phyloP scores from a whole-genome alignment of 2,113 vertebrate species.

The Eretmochelys imbricata region DNA sequence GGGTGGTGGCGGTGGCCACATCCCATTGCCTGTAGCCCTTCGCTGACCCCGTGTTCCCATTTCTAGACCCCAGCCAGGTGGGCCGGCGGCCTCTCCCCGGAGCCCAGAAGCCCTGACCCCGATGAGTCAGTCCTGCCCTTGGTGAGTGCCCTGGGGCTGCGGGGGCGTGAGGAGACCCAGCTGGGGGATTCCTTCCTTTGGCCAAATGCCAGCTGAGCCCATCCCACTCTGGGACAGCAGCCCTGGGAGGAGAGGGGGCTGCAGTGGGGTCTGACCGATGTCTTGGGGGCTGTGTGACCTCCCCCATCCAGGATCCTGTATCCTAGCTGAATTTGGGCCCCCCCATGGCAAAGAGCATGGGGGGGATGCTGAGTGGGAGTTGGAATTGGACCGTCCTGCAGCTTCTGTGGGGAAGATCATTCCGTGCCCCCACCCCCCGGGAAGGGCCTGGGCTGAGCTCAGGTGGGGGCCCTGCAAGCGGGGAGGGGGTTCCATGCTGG shows the following conservation, averaged over 20 bases:
- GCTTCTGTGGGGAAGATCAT: neutral
- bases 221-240: neutral
- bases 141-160: slow-evolving; percentile 37
- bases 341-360: neutral
- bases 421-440: neutral
- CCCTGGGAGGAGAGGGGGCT: neutral
- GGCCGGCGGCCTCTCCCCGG: slow-evolving; percentile 26
- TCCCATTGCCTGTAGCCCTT: neutral
- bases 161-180: neutral
- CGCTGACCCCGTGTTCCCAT: neutral
- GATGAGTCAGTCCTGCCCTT: slow-evolving; percentile 42
- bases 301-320: no score
- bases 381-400: neutral
- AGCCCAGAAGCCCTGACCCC: neutral
- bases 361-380: no score
- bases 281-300: neutral
- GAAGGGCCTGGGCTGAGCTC: neutral
- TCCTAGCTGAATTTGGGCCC: neutral
- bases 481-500: neutral
- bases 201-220: neutral
- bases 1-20: neutral
- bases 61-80: slow-evolving; percentile 23
- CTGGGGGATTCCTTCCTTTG: neutral
- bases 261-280: neutral
- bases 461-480: neutral